phyloP scores from a whole-genome alignment of 1,140 invertebrate species.

The Zaprionus vittiger region DNA sequence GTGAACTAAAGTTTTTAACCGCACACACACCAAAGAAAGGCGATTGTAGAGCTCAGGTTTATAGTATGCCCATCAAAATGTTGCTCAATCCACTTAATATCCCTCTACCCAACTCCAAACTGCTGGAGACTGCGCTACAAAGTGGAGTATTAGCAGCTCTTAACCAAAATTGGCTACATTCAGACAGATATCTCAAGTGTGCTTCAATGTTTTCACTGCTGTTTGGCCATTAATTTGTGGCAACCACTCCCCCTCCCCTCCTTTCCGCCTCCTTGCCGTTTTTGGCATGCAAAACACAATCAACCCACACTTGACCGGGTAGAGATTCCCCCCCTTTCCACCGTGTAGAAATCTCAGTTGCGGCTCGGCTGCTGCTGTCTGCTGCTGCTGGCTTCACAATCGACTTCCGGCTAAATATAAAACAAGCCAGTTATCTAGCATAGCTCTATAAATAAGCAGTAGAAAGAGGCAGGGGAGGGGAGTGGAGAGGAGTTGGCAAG shows the following conservation, averaged over 20 bases:
- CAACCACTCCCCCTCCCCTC: slow-evolving; percentile 10
- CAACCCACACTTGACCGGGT: slow-evolving; percentile 26
- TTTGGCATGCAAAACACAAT: slow-evolving; percentile 67
- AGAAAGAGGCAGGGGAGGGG: too few relatives aligned
- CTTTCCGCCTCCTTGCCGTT: slow-evolving; percentile 35
- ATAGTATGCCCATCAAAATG: slow-evolving; percentile 3
- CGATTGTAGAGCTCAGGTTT: not conserved
- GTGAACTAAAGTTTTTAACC: slow-evolving; percentile 1
- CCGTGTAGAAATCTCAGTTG: slow-evolving; percentile 45
- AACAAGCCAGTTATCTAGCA: slow-evolving; percentile 9
- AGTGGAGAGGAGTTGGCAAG: slow-evolving; percentile 8
- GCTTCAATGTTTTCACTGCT: slow-evolving; percentile 57
- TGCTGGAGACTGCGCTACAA: not conserved
- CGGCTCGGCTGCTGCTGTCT: not conserved
- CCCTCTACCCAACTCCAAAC: not conserved
- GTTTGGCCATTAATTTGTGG: slow-evolving; percentile 64
- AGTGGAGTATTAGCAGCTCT: slow-evolving; percentile 24
- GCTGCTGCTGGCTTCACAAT: slow-evolving; percentile 27
- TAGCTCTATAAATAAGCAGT: slow-evolving; percentile 47
- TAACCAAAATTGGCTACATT: slow-evolving; percentile 66
- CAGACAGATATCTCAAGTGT: slow-evolving; percentile 59
- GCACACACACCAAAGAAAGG: not conserved
- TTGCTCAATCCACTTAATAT: slow-evolving; percentile 8
- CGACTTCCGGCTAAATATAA: slow-evolving; percentile 57
- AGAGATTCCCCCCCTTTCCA: not conserved